Base-by-base conservation (phyloP, 2,113 vertebrate species). In the Calyptommatus sinebrachiatus region DNA sequence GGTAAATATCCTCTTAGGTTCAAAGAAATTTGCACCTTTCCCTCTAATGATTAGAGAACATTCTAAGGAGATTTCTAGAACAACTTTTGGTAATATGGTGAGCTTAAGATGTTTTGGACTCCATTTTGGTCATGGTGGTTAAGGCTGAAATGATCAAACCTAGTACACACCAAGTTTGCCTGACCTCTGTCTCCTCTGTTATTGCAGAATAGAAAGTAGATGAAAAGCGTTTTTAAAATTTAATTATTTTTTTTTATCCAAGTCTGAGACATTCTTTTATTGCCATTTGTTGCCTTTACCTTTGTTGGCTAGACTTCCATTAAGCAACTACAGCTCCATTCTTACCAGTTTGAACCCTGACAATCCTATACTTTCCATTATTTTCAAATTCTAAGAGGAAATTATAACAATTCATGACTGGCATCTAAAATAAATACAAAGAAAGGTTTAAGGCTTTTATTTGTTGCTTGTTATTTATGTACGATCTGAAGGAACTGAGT, bases 401-500 rank as follows among this genome's bases (percentile, higher is more conserved):
- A 61, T 24, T 11, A 3, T 5, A 68, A 18, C 26, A 57, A n/a
- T 69, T 69, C 10, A 22, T 0, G 29, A 35, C 12, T 31, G 21
- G 31, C 69, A n/a, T 2, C 8, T 31, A 28, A 22, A 48, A 18
- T 24, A 66, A 65, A 50, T 0, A 21, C 84, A 71, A 83, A 61
- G 21, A 86, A 86, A 26, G 68, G 67, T 60, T 22, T 35, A n/a
- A 35, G 31, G 35, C 60, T 71, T 60, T 80, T 18, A n/a, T 57
- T 65, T 83, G 57, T 4, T n/a, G 41, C 12, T 12, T 53, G 10
- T 53, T 53, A 53, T 53, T 53, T 53, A 14, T 53, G 50, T 53
- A 53, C 16, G 76, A 50, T 57, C 46, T 73, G 83, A 86, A 26
- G 1, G 86, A 85, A 29, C 16, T 68, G 70, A 72, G n/a, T 67